Evolutionary conservation across 2,888 invertebrate genomes (phyloP), one percentile per base, ranked within the genome.

Genomic region (Melieria omissa): DNA sequence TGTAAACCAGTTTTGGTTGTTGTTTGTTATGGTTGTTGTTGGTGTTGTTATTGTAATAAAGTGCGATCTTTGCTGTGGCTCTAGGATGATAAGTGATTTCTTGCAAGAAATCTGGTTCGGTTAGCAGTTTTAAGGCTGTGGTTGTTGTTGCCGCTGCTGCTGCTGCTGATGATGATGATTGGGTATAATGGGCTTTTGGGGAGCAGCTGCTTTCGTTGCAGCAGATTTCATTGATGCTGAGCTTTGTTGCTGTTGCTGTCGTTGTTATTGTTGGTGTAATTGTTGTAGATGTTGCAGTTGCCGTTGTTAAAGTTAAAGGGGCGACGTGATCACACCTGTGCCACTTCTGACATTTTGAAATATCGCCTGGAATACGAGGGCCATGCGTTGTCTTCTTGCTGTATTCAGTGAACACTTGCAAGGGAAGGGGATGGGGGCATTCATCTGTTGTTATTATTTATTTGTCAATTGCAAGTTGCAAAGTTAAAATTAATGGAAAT

Each of bases 41-140:
- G 29, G 29, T 29, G 29, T 29, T 29, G 29, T 29, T 29, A 29
- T 29, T 29, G 29, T 29, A 29, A 29, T 29, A 29, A 29, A 29
- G 29, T 29, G 42, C 60, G 41, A 44, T 49, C 60, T 67, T 16
- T 41, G 14, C 60, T 14, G 58, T 57, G 65, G 66, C 68, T 73
- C 76, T 76, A 76, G 75, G 78, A 80, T 79, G 81, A 82, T 81
- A 82, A 82, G 81, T 82, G 81, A 81, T 81, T 81, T 81, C 81
- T 79, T 80, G 81, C 79, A 42, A 81, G 78, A 80, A 82, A 79
- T 60, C 74, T 70, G 72, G 70, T 72, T 70, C 72, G 70, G 12
- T 69, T 44, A 49, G 62, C n/a, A 12, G 9, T 71, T 61, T 44
- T 62, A 57, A 29, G 61, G 47, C 16, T 55, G 60, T 46, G 60